Conservation (phyloP, 1,140 invertebrate species). For the Agraylea sexmaculata region DNA sequence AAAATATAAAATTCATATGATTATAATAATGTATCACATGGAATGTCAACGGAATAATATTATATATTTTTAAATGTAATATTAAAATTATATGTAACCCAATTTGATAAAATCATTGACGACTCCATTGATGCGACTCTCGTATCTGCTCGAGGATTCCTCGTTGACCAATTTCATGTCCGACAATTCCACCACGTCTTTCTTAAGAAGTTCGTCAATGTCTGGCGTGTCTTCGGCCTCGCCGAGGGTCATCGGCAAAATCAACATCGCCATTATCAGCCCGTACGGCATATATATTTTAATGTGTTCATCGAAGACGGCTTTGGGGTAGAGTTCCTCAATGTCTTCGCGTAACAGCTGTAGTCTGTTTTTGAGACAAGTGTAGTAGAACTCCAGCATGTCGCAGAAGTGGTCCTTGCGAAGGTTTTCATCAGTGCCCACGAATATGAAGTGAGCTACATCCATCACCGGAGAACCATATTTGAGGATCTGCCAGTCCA, state of each 20-base stretch:
- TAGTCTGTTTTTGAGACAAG: constrained; percentile 31
- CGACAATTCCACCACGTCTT: constrained; percentile 2
- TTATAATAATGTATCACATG: too few relatives aligned
- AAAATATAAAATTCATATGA: too few relatives aligned
- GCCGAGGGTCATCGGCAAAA: constrained; percentile 8
- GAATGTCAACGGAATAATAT: too few relatives aligned
- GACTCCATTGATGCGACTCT: constrained; percentile 4
- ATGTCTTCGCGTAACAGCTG: constrained; percentile 30
- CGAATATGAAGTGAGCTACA: constrained; percentile 45
- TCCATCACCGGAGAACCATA: constrained; percentile 46
- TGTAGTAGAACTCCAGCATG: constrained; percentile 43
- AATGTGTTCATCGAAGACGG: constrained; percentile 30
- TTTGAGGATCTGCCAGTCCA: constrained; percentile 46
- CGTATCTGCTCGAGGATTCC: constrained; percentile 2
- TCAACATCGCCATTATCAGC: constrained; percentile 11
- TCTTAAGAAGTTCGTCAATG: constrained; percentile 7
- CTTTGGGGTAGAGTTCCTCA: constrained; percentile 34
- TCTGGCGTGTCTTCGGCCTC: constrained; percentile 11
- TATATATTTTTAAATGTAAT: too few relatives aligned
- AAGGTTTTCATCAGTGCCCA: constrained; percentile 37
- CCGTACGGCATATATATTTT: constrained; percentile 27
- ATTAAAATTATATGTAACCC: constrained; percentile 8
- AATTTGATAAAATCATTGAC: constrained; percentile 5
- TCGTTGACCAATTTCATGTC: constrained; percentile 12
- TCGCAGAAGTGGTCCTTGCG: constrained; percentile 33